A percentile compares a stretch with the other conserved stretches of the same genome.
These are phyloP conservation scores for Pristionchus fissidentatus DNA, from an alignment of 2,888 invertebrate species.

Conservation along the genomic window DNA sequence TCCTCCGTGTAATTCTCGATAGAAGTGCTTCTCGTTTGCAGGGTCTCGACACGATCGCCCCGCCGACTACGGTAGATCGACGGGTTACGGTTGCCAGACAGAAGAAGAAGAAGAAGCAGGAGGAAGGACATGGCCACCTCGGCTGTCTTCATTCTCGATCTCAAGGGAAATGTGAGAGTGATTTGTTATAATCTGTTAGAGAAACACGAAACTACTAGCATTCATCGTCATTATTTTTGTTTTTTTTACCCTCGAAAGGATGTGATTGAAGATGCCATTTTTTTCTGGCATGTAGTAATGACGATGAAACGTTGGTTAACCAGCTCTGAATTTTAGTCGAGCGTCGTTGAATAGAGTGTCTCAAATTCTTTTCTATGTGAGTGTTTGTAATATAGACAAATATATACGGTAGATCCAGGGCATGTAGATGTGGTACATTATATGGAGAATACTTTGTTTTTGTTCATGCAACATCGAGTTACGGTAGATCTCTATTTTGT, in stretches of 20 bases:
- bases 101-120: not conserved
- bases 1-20: not conserved
- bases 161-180: constrained; percentile 88
- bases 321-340: too few relatives aligned
- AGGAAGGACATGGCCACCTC: constrained; percentile 88
- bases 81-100: constrained; percentile 33
- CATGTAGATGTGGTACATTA: too few relatives aligned
- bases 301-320: too few relatives aligned
- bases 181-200: too few relatives aligned
- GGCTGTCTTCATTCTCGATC: constrained; percentile 94
- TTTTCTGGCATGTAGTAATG: not conserved
- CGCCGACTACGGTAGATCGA: not conserved
- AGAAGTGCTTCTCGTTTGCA: not conserved
- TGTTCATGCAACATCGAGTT: too few relatives aligned
- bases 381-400: too few relatives aligned
- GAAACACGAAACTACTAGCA: not conserved
- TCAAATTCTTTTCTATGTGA: too few relatives aligned
- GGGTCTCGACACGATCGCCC: not conserved
- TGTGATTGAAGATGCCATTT: not conserved
- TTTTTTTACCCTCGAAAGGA: not conserved
- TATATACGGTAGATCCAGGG: too few relatives aligned
- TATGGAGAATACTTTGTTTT: too few relatives aligned
- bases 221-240: not conserved
- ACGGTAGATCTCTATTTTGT: too few relatives aligned
- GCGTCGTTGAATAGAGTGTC: too few relatives aligned